A percentile compares a stretch with the other conserved stretches of the same genome.
These are phyloP conservation scores for Cheilosia soror DNA, from an alignment of 2,888 invertebrate genomes.

Conservation along the genomic window DNA sequence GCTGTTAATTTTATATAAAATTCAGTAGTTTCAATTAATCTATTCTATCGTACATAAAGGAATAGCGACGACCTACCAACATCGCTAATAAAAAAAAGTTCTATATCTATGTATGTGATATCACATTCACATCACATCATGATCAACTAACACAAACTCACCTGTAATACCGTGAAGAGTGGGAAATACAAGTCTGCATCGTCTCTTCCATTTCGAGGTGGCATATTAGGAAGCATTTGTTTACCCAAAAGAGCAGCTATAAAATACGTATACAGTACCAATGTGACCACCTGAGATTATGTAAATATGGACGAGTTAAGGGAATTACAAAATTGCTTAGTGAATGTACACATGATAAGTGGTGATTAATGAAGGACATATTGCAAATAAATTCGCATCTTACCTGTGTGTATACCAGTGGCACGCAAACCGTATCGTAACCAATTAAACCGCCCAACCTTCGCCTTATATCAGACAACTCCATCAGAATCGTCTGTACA, in stretches of 20 bases:
- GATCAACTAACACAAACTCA: constrained; percentile 80
- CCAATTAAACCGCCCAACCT: constrained; percentile 93
- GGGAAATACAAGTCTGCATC: constrained; percentile 95
- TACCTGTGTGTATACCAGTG: constrained; percentile 96
- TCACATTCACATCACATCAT: no score
- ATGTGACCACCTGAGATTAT: constrained; percentile 92
- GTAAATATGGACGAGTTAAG: constrained; percentile 31
- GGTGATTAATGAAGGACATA: constrained; percentile 2
- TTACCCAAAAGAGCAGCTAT: constrained; percentile 94
- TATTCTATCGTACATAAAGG: no score
- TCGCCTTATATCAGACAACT: constrained; percentile 94
- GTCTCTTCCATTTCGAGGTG: constrained; percentile 84
- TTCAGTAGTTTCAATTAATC: no score
- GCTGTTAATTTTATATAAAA: no score
- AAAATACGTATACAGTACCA: constrained; percentile 96
- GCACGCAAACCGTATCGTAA: constrained; percentile 96
- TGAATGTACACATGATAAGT: not conserved
- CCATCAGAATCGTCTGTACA: constrained; percentile 94
- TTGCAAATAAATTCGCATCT: constrained; percentile 76
- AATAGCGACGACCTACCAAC: no score
- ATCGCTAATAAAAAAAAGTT: no score
- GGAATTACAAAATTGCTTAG: constrained; percentile 9
- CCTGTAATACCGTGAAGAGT: constrained; percentile 94
- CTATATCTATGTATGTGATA: no score
- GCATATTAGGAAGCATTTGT: constrained; percentile 89